Percentiles rank a stretch among this genome's conserved stretches.
Conservation (phyloP, 2,113 vertebrate species). For the Circaetus gallicus region DNA sequence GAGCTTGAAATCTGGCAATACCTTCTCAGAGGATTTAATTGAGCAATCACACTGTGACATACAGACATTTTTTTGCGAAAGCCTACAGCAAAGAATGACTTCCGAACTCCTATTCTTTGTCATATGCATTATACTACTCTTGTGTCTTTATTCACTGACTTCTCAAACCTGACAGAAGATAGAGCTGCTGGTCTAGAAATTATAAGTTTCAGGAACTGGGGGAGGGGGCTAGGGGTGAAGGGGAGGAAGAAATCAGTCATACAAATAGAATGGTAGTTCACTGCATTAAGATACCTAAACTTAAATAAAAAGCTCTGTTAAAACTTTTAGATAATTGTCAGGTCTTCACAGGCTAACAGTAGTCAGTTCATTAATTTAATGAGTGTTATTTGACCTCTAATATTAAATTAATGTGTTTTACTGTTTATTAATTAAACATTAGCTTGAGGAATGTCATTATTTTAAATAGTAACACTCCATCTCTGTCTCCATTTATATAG, state of each 20-base stretch:
- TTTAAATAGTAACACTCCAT: not conserved
- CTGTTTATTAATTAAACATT: constrained; percentile 19
- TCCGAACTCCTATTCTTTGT: not conserved
- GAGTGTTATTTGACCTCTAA: not conserved
- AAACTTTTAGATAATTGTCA: not conserved
- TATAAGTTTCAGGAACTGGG: not conserved
- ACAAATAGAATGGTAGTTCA: not conserved
- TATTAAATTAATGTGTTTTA: not conserved
- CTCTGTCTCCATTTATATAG: not conserved
- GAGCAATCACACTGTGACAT: not conserved
- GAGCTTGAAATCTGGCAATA: not conserved
- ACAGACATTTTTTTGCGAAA: not conserved
- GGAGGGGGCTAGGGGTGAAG: not conserved
- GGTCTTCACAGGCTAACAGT: not conserved
- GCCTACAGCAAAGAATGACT: not conserved
- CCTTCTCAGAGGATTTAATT: not conserved
- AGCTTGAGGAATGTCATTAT: not conserved
- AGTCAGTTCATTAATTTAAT: not conserved
- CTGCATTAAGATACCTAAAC: not conserved
- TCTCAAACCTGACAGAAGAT: not conserved
- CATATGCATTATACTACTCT: not conserved
- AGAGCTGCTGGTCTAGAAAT: not conserved
- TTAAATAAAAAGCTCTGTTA: not conserved
- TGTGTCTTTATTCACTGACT: not conserved
- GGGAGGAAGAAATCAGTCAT: not conserved